These are phyloP conservation scores for Mobula hypostoma DNA, from an alignment of 2,113 vertebrate species.

Conservation along the genomic window DNA sequence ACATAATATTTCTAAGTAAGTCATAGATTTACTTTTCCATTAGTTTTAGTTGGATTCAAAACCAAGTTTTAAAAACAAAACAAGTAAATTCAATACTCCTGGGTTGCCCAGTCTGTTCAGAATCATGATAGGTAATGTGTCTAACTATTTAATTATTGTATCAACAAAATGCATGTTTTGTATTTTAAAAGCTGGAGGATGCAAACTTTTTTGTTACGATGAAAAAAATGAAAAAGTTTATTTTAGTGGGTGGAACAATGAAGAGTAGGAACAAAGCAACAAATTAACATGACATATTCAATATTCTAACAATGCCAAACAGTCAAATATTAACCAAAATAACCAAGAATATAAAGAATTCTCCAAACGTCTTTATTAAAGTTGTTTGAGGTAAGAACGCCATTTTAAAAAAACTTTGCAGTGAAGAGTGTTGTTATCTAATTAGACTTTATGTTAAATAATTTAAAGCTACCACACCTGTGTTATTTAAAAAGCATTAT, in stretches of 20 bases:
- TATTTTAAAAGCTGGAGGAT: background rate
- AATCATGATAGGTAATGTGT: background rate
- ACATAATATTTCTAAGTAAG: background rate
- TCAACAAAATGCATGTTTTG: background rate
- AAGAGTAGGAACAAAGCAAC: background rate
- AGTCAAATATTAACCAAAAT: conserved; percentile 20
- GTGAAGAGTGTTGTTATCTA: background rate
- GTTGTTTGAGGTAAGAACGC: conserved; percentile 25
- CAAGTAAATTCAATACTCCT: background rate
- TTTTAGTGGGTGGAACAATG: conserved; percentile 27
- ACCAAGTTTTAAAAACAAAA: background rate
- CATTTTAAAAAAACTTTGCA: conserved; percentile 15
- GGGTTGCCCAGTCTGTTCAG: too few species aligned
- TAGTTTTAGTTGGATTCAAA: background rate
- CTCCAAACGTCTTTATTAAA: conserved; percentile 21
- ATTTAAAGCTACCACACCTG: conserved; percentile 33
- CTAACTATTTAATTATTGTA: background rate
- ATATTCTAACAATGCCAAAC: conserved; percentile 29
- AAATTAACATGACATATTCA: conserved; percentile 21
- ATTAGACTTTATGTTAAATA: conserved; percentile 32
- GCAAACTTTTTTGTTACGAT: conserved; percentile 19
- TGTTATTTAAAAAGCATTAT: conserved; percentile 28
- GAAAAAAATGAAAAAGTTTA: background rate
- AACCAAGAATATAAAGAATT: conserved; percentile 28
- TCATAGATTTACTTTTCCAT: background rate